Evolutionary conservation across 2,888 invertebrate species (phyloP).

Genomic region (Synergus japonicus): DNA sequence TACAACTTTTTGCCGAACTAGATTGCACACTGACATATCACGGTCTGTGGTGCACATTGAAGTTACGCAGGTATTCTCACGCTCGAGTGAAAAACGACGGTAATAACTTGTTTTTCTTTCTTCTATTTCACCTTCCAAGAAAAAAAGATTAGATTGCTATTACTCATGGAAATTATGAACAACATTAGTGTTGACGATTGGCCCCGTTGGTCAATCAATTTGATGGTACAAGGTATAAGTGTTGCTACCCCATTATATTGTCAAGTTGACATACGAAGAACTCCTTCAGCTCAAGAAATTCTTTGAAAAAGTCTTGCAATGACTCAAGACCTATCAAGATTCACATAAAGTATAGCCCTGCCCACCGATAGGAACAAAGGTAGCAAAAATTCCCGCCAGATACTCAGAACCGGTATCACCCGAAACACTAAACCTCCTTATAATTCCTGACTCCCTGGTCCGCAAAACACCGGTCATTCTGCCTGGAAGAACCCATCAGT

Average conservation of each 20-base stretch:
- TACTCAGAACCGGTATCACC: not conserved
- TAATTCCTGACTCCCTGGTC: not conserved
- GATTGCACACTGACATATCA: constrained; percentile 21
- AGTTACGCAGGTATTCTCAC: constrained; percentile 33
- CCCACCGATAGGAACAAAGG: not conserved
- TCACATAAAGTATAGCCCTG: not conserved
- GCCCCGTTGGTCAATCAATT: not conserved
- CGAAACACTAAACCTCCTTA: not conserved
- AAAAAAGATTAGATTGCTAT: not conserved
- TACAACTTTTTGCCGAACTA: not conserved
- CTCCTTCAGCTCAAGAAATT: not conserved
- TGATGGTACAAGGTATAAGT: not conserved
- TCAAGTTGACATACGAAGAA: not conserved
- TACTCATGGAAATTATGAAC: not conserved
- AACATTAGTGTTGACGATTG: not conserved
- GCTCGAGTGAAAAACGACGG: constrained; percentile 26
- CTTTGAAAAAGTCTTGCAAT: not conserved
- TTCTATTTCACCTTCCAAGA: not conserved
- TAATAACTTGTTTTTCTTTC: constrained; percentile 4
- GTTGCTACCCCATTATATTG: too few species aligned
- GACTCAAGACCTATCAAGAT: not conserved
- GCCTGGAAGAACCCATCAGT: not conserved
- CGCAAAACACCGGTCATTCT: not conserved
- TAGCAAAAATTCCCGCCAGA: not conserved
- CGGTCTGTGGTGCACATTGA: not conserved